Evolutionary conservation across 1,140 invertebrate species (phyloP).

Genomic region (Tetranychus cinnabarinus): DNA sequence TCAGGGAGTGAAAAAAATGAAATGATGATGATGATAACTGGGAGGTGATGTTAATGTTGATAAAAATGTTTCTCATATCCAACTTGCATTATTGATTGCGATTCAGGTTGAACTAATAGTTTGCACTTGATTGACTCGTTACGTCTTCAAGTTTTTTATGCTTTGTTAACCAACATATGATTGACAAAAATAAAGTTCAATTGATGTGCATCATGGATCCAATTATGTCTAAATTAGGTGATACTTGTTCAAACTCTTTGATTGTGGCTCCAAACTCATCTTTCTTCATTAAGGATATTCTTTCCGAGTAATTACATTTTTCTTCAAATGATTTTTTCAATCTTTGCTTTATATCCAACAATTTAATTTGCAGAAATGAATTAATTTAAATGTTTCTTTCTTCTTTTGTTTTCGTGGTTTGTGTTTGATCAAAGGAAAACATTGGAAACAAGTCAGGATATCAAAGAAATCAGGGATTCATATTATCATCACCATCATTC

Average conservation of each 20-base stretch:
- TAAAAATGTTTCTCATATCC: background rate
- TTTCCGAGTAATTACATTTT: background rate
- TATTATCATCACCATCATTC: background rate
- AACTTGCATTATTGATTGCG: no score
- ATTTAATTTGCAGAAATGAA: no score
- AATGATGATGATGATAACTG: background rate
- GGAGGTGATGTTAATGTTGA: background rate
- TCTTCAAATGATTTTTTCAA: no score
- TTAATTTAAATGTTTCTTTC: no score
- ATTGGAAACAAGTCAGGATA: background rate
- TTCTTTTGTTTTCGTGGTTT: background rate
- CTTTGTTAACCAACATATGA: background rate
- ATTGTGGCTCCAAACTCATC: background rate
- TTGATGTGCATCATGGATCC: background rate
- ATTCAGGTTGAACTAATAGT: no score
- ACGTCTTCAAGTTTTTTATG: background rate
- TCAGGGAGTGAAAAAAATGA: background rate
- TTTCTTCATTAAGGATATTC: conserved; percentile 9
- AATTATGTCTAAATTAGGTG: background rate
- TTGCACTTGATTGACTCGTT: no score
- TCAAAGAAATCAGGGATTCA: background rate
- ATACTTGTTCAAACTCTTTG: background rate
- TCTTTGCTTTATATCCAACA: no score
- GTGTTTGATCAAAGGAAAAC: background rate
- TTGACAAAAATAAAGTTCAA: no score